Conservation (phyloP, 2,113 vertebrate species). For the Spilogale gracilis region DNA sequence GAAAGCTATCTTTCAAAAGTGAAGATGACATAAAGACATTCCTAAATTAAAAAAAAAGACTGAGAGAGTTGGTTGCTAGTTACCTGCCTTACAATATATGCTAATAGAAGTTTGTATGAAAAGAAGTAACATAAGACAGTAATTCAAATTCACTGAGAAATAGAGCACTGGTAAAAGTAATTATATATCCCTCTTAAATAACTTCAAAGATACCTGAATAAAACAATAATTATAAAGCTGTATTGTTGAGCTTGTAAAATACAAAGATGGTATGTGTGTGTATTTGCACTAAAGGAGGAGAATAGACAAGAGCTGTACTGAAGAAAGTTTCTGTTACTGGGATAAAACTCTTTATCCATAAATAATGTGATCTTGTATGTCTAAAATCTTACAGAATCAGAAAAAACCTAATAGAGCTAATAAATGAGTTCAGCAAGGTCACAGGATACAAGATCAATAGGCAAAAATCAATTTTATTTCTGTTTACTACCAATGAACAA, state of each 20-base stretch:
- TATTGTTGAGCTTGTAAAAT: not conserved
- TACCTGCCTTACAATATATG: not conserved
- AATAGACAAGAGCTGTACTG: not conserved
- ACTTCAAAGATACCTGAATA: not conserved
- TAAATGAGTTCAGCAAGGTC: not conserved
- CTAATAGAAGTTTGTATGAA: not conserved
- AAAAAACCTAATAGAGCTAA: not conserved
- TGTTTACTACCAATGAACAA: not conserved
- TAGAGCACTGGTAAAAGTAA: not conserved
- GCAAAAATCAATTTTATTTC: not conserved
- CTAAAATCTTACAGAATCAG: not conserved
- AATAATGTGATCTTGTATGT: not conserved
- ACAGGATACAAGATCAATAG: not conserved
- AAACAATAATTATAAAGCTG: not conserved
- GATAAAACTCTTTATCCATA: not conserved
- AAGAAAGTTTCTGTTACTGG: not conserved
- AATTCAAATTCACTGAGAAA: slow-evolving; percentile 1
- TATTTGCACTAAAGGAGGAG: not conserved
- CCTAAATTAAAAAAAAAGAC: not conserved
- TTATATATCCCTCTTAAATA: not conserved
- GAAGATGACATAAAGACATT: not conserved
- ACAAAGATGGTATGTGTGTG: not conserved
- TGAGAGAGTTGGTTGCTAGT: not conserved
- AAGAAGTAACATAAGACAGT: not conserved
- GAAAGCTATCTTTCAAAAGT: not conserved